Base-by-base conservation (phyloP, 2,888 invertebrate genomes). In the Lithophane socia region DNA sequence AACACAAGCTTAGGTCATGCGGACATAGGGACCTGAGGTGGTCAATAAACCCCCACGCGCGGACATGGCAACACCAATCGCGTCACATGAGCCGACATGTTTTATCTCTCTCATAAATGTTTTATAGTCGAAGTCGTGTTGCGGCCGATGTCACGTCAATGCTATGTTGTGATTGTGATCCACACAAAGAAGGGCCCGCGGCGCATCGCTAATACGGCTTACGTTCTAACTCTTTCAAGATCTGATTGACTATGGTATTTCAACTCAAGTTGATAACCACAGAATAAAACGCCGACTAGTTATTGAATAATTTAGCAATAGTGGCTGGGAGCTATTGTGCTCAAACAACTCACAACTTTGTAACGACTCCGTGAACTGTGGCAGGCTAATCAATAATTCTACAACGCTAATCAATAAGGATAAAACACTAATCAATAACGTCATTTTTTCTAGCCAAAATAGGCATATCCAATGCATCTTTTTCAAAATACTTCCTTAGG, bases 21-120 rank as follows among this genome's bases (percentile, higher is more conserved):
- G 78, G 3, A 37, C 37, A 37, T 37, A 37, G 3, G 37, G 37
- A 37, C 37, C 37, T 37, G 37, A 3, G 37, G 37, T 37, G 37
- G 37, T 37, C 83, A 69, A 73, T 86, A 79, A 80, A 81, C 75
- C 63, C 84, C 87, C 84, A 82, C 88, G 84, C 87, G 56, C 79
- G 75, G 72, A 67, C 84, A 58, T 78, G 79, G 79, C 73, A 69
- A 37, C 75, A 71, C 60, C 73, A 58, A 66, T 21, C 60, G 67
- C 63, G 73, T 54, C 74, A 61, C 58, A 37, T 64, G 63, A 42
- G 42, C 64, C 60, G 70, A 72, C 74, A 44, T 64, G 73, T 81
- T 85, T 81, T 79, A 83, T 75, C 65, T 72, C 61, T 64, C 74
- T 73, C 76, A 86, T 84, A 80, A 84, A 73, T 75, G 69, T 86